Evolutionary conservation across 2,888 invertebrate genomes (phyloP).

Genomic region (Protonemura montana): DNA sequence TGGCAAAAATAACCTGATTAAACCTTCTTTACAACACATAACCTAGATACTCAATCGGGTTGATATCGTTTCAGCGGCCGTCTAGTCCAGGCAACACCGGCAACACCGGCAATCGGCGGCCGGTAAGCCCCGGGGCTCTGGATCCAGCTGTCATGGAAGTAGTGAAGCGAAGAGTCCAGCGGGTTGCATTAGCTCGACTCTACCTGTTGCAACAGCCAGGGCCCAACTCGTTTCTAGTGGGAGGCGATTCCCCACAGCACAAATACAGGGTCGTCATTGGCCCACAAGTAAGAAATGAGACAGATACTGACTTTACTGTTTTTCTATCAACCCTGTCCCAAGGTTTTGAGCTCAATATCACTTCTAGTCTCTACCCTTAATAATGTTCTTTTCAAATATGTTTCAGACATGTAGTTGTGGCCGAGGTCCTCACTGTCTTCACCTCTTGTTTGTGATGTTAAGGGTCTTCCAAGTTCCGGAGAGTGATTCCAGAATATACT

Average conservation of each 20-base stretch:
- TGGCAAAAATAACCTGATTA: no score
- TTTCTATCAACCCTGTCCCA: no score
- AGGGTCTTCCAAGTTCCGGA: constrained; percentile 59
- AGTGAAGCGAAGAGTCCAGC: constrained; percentile 50
- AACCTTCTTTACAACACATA: no score
- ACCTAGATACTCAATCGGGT: not conserved
- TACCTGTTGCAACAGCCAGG: constrained; percentile 60
- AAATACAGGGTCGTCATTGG: constrained; percentile 61
- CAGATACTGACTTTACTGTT: not conserved
- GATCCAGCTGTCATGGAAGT: constrained; percentile 50
- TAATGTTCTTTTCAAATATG: not conserved
- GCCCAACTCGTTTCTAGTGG: constrained; percentile 60
- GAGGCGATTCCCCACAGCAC: constrained; percentile 58
- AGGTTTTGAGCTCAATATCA: no score
- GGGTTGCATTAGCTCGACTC: constrained; percentile 57
- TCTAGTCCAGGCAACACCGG: constrained; percentile 45
- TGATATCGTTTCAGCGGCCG: constrained; percentile 35
- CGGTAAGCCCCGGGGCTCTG: constrained; percentile 47
- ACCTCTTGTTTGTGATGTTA: constrained; percentile 61
- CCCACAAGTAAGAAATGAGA: constrained; percentile 56
- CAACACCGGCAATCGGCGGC: constrained; percentile 41
- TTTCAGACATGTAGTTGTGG: constrained; percentile 60
- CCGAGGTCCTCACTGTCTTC: constrained; percentile 59
- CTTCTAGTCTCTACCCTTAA: not conserved
- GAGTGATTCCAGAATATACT: constrained; percentile 57